Conservation (phyloP, 2,797 vertebrate species). For the Apogon talboti region DNA sequence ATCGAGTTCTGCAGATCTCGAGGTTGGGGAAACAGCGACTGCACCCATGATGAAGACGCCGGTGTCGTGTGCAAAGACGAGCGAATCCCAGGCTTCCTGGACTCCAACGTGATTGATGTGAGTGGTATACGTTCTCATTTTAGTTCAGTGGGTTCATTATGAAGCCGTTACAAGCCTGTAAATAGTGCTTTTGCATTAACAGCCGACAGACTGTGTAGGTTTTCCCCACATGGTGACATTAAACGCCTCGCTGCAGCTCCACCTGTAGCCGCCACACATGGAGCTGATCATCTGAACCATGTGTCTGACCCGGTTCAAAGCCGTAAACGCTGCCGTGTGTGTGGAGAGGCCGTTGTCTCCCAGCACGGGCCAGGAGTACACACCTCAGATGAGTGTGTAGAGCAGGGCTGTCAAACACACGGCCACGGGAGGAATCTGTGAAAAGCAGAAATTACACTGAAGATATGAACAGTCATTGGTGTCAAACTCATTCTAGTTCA, state of each 20-base stretch:
- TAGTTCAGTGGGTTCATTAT: slow-evolving; percentile 11
- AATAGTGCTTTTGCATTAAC: slow-evolving; percentile 1
- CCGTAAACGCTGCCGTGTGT: slow-evolving; percentile 14
- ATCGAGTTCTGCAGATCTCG: slow-evolving; percentile 89
- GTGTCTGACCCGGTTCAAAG: slow-evolving; percentile 18
- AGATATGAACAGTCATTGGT: too few relatives aligned
- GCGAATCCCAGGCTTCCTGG: slow-evolving; percentile 90
- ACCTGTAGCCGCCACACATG: slow-evolving; percentile 46
- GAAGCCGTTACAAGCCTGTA: slow-evolving; percentile 16
- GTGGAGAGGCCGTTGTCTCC: too few relatives aligned
- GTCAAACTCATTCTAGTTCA: too few relatives aligned
- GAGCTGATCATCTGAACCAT: slow-evolving; percentile 28
- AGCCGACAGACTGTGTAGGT: slow-evolving; percentile 1
- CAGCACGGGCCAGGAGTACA: too few relatives aligned
- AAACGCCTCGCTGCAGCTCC: slow-evolving; percentile 17
- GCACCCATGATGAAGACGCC: slow-evolving; percentile 95
- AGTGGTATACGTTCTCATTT: slow-evolving; percentile 50
- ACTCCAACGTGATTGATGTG: slow-evolving; percentile 94
- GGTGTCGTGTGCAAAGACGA: slow-evolving; percentile 96
- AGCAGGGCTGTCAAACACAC: neutral
- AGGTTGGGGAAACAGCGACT: slow-evolving; percentile 98
- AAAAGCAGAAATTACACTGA: too few relatives aligned
- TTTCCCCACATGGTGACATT: slow-evolving; percentile 27
- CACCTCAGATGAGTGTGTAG: neutral
- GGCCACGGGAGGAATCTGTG: too few relatives aligned